These are phyloP conservation scores for Chelon labrosus DNA, from an alignment of 2,797 vertebrate genomes.

Conservation along the genomic window DNA sequence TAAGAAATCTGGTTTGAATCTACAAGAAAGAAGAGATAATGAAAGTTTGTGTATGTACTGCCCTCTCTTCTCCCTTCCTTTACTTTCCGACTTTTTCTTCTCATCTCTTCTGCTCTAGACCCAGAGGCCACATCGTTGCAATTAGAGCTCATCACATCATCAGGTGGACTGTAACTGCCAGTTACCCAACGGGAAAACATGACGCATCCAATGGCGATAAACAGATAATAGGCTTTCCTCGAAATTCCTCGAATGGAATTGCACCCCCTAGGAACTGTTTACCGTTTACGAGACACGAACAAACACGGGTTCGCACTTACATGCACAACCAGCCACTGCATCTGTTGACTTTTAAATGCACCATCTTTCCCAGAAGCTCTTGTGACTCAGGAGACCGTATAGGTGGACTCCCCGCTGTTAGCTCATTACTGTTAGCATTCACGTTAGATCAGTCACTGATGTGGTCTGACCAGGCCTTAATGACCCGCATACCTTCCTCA, in stretches of 20 bases:
- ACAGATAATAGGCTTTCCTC: slow-evolving; percentile 82
- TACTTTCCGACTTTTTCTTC: not conserved
- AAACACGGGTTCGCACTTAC: slow-evolving; percentile 65
- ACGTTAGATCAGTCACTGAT: slow-evolving; percentile 74
- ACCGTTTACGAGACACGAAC: slow-evolving; percentile 72
- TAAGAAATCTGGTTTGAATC: slow-evolving; percentile 23
- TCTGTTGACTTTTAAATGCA: slow-evolving; percentile 80
- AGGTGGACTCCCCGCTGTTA: slow-evolving; percentile 70
- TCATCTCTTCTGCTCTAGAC: slow-evolving; percentile 5
- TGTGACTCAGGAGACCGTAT: slow-evolving; percentile 75
- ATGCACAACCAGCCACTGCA: slow-evolving; percentile 65
- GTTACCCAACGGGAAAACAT: slow-evolving; percentile 78
- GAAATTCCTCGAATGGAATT: slow-evolving; percentile 73
- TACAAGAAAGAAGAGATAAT: slow-evolving; percentile 12
- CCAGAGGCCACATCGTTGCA: slow-evolving; percentile 52
- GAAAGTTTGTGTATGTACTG: slow-evolving; percentile 7
- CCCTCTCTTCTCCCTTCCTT: slow-evolving; percentile 13
- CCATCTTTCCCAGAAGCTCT: slow-evolving; percentile 80
- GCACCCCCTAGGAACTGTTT: slow-evolving; percentile 74
- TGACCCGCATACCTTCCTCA: slow-evolving; percentile 70
- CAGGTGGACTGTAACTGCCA: slow-evolving; percentile 75
- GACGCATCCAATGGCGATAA: slow-evolving; percentile 79
- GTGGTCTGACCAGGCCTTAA: slow-evolving; percentile 74
- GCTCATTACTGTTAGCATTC: slow-evolving; percentile 76
- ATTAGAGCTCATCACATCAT: slow-evolving; percentile 75